Base-by-base conservation (phyloP, 2,113 vertebrate species). In the Sigmodon hispidus region DNA sequence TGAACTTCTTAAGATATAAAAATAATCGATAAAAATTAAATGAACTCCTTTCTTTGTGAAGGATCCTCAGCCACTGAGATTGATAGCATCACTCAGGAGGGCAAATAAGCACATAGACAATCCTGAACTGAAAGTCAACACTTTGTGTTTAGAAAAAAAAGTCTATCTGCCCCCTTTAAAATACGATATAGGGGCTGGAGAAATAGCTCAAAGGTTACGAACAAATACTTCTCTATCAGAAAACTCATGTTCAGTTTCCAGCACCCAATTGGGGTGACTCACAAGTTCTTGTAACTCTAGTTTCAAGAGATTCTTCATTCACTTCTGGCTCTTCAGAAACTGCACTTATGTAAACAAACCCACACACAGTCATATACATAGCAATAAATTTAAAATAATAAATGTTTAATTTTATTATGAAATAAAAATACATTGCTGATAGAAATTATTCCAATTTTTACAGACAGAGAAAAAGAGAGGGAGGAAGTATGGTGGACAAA, bases 1-100 rank as follows among this genome's bases (percentile, higher is more conserved):
- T 94, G 81, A 95, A 91, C 95, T 50, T 90, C 85, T 92, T 67
- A 95, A 96, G 52, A 94, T 77, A 92, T 67, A 70, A 94, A 94
- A 55, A 50, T 0, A 17, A 95, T 83, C 59, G 61, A 95, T 94
- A 83, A 85, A 92, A 93, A 95, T 95, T 55, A 95, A 93, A 92
- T 94, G 69, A 92, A 89, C 43, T 96, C 88, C 90, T 93, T 76
- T 94, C 94, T 90, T 96, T 73, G 22, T 81, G 69, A 36, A 91
- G 80, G 12, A 4, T 63, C 10, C 15, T n/a, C 21, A 15, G 12
- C 73, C 77, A 22, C 84, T 88, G 87, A 79, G 43, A 63, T 36
- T 87, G 77, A 83, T 61, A 79, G 73, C 22, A 2, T 55, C 48
- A 10, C 84, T 17, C 50, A 2, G 59, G 80, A 69, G 73, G 86